Conservation (phyloP, 2,113 vertebrate species). For the Catharus bicknelli region DNA sequence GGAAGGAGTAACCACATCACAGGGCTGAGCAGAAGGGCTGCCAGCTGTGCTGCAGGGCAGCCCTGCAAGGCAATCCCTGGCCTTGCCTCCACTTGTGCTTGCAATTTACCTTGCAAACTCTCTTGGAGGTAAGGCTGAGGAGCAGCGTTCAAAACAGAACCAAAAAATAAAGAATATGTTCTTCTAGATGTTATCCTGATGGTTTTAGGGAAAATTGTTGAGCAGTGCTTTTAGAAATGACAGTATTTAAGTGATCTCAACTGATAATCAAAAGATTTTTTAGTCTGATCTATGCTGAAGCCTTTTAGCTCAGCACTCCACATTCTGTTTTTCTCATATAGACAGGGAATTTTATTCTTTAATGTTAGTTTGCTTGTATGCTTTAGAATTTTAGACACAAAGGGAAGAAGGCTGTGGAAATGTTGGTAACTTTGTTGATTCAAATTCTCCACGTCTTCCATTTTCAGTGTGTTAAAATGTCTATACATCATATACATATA, state of each 20-base stretch:
- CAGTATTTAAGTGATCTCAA: not conserved
- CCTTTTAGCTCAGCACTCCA: not conserved
- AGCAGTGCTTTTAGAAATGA: not conserved
- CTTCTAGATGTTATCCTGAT: not conserved
- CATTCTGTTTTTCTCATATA: not conserved
- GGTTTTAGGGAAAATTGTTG: not conserved
- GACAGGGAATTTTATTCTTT: not conserved
- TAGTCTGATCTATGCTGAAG: not conserved
- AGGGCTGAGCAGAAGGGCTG: slow-evolving; percentile 10
- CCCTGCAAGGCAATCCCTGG: not conserved
- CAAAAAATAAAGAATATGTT: not conserved
- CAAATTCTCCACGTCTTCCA: not conserved
- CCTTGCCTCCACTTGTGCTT: not conserved
- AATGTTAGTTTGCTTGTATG: not conserved
- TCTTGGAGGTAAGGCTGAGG: not conserved
- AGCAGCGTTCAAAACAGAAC: not conserved
- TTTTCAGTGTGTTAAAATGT: not conserved
- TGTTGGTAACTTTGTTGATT: not conserved
- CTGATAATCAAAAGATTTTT: not conserved
- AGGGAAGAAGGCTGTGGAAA: not conserved
- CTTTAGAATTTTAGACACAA: not conserved
- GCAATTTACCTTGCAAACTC: not conserved
- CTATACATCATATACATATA: not conserved
- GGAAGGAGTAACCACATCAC: slow-evolving; percentile 62
- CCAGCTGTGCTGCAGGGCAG: slow-evolving; percentile 22